These are phyloP conservation scores for Ctenodactylus gundi DNA, from an alignment of 2,113 vertebrate genomes.

Conservation along the genomic window DNA sequence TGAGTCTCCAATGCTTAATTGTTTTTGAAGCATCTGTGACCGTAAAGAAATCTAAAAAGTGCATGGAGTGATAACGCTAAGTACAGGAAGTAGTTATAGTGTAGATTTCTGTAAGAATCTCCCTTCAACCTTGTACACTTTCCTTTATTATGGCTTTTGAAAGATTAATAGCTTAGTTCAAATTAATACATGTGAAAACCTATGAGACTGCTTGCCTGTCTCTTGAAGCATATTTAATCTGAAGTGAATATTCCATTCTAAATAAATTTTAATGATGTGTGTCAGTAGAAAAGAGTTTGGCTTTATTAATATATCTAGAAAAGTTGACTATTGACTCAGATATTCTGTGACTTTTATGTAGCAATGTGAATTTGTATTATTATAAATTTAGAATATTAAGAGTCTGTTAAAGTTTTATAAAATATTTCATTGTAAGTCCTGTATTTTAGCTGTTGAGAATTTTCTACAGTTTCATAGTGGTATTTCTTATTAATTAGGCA, in stretches of 20 bases:
- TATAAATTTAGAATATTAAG: constrained; percentile 13
- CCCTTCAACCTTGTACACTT: not conserved
- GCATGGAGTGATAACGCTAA: not conserved
- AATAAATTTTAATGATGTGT: constrained; percentile 46
- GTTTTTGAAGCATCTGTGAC: not conserved
- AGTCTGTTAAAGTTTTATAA: not conserved
- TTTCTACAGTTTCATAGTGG: not conserved
- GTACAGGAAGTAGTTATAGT: not conserved
- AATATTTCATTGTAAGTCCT: constrained; percentile 2
- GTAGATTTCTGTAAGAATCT: not conserved
- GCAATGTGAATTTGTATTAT: constrained; percentile 29
- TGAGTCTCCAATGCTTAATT: not conserved
- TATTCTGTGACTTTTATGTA: constrained; percentile 5
- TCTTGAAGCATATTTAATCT: constrained; percentile 51
- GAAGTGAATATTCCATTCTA: constrained; percentile 46
- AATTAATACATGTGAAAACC: not conserved
- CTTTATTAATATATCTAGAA: not conserved
- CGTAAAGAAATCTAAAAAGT: not conserved
- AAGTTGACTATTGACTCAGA: not conserved
- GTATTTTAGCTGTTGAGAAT: not conserved
- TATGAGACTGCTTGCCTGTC: not conserved
- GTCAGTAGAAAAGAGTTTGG: constrained; percentile 19
- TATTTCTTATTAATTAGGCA: not conserved
- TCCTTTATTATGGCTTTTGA: not conserved
- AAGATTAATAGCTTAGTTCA: constrained; percentile 7